Evolutionary conservation across 2,113 vertebrate genomes (phyloP), one percentile per base, ranked within the genome.

Genomic region (Pachycephala philippinensis): DNA sequence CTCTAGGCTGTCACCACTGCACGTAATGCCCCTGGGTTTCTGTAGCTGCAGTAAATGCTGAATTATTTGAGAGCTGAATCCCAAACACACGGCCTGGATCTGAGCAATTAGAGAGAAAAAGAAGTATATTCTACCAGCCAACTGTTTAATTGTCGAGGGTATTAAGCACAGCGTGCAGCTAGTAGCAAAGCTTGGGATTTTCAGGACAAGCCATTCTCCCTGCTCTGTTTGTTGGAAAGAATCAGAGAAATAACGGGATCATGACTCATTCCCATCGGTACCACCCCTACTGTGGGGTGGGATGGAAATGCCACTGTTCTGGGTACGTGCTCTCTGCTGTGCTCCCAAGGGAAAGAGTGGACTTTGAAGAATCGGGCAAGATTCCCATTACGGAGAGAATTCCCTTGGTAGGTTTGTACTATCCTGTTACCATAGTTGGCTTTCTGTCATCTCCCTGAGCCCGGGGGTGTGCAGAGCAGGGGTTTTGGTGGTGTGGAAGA

Each of bases 191-290:
- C 74, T 76, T 54, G 47, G 70, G 78, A 9, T 87, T 82, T 80
- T 85, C 65, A 49, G 74, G 90, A 74, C 47, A 57, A 81, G 33
- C 56, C 52, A 26, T 72, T 87, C 47, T 77, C 64, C 45, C 87
- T 70, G 85, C 49, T 79, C 57, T 1, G 4, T 21, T 87, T 50
- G 42, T 52, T 59, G 84, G 81, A 60, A 79, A 61, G 84, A 93
- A 57, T 20, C 31, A 39, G 65, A 49, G 75, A 5, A 56, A 2
- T 21, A 49, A 68, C 1, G 2, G 63, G 82, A 78, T 39, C 2
- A 7, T 0, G 2, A 15, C 44, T 74, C 21, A 1, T 53, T 78
- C 76, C 79, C 2, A 0, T 15, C 1, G 1, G 72, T 21, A 37
- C 80, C 75, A 49, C 22, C 76, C 65, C 0, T 35, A 0, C 68